phyloP scores from a whole-genome alignment of 2,797 vertebrate genomes.

The Galaxias olidus region DNA sequence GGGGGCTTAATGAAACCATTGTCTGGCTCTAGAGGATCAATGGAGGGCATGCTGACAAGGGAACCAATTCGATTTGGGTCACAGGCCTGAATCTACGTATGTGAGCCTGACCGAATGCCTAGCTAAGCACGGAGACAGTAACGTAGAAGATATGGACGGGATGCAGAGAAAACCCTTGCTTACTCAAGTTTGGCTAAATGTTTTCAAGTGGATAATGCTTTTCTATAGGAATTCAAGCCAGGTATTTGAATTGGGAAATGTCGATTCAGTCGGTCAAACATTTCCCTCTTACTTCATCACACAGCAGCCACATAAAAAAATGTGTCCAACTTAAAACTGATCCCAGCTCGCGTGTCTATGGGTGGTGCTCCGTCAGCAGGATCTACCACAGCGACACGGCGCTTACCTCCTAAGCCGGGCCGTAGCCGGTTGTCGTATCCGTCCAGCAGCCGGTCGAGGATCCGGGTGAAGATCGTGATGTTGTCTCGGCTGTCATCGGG shows the following conservation, averaged over 20 bases:
- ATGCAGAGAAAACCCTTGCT: too few relatives aligned
- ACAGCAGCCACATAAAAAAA: too few relatives aligned
- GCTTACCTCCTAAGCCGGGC: conserved; percentile 93
- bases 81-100: conserved; percentile 3
- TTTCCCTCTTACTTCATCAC: too few relatives aligned
- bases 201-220: too few relatives aligned
- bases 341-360: too few relatives aligned
- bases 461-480: conserved; percentile 97
- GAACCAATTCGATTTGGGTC: conserved; percentile 7
- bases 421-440: conserved; percentile 97
- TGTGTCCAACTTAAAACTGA: too few relatives aligned
- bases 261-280: too few relatives aligned
- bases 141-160: neutral
- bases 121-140: neutral
- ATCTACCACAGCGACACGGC: too few relatives aligned
- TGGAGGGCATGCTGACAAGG: conserved; percentile 12
- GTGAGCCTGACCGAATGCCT: neutral
- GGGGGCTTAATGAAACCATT: conserved; percentile 4
- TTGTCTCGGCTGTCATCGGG: conserved; percentile 94
- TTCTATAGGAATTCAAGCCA: too few relatives aligned
- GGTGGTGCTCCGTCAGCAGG: too few relatives aligned
- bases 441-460: conserved; percentile 93
- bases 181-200: too few relatives aligned
- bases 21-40: conserved; percentile 8
- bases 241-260: too few relatives aligned